Evolutionary conservation across 2,888 invertebrate species (phyloP), one percentile per base, ranked within the genome.

Genomic region (Nebria salina): DNA sequence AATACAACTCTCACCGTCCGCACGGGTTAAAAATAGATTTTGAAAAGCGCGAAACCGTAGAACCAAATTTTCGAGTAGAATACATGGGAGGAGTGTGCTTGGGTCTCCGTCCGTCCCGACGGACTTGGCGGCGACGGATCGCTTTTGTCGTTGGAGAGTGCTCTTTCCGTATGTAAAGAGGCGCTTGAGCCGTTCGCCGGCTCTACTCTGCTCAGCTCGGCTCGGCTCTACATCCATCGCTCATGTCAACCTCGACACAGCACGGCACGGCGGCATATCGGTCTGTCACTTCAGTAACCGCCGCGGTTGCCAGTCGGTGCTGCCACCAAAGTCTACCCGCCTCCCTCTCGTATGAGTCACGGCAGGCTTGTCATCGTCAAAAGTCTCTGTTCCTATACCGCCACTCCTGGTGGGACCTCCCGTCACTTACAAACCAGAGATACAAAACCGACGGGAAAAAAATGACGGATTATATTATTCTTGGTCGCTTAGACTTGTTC

Each of bases 121-220:
- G 54, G 54, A 54, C 7, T 54, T 54, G 54, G 54, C 54, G 54
- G 13, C 54, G 54, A 54, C 13, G 54, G 54, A 54, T 54, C 54
- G 54, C 54, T 54, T 54, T 54, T 54, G 54, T 54, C 54, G 54
- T 54, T 54, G 54, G 54, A 54, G 54, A 54, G 54, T 54, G 54
- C 54, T 54, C 54, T 54, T 54, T 54, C 54, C 54, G 54, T 54
- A 54, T 54, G 54, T 54, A 54, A 13, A 54, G 54, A 54, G 54
- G 54, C 54, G 54, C 13, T 54, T 54, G 54, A 54, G 13, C 54
- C 54, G 54, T 54, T 54, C 54, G 8, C 11, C 54, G 54, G 54
- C 54, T 54, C 54, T 8, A 54, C 54, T 20, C 20, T 1, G 20
- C 20, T 20, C 20, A 20, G 20, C 20, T 20, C 20, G 20, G 20